Conservation (phyloP, 2,113 vertebrate genomes). For the Dasyprocta punctata region DNA sequence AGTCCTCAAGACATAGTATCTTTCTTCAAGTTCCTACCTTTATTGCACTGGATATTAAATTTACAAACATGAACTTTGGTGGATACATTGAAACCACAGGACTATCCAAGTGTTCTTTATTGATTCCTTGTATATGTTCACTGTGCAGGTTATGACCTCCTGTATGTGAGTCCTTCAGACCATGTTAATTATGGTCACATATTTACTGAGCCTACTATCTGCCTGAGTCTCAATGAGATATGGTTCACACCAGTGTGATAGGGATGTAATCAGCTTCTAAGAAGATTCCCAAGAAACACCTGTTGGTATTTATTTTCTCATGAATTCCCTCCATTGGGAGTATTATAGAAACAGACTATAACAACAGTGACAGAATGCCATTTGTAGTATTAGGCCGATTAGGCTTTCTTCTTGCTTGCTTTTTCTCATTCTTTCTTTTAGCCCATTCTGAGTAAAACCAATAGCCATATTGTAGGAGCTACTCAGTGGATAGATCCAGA, state of each 20-base stretch:
- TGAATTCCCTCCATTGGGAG: neutral
- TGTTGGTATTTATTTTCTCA: neutral
- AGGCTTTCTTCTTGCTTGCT: neutral
- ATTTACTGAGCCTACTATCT: neutral
- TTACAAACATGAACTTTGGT: neutral
- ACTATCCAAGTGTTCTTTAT: neutral
- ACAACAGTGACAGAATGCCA: neutral
- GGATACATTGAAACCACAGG: no score
- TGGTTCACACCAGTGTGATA: neutral
- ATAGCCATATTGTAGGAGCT: neutral
- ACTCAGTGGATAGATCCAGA: neutral
- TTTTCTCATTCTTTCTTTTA: neutral
- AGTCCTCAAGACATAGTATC: neutral
- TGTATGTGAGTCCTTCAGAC: neutral
- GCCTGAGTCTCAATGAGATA: neutral
- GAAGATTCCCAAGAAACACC: neutral
- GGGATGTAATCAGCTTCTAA: neutral
- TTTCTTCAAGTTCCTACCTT: neutral
- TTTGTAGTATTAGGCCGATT: neutral
- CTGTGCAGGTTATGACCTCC: neutral
- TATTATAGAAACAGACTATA: neutral
- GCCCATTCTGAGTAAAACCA: neutral
- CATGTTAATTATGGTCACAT: neutral
- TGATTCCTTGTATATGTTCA: neutral
- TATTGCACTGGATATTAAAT: neutral